Conservation (phyloP, 2,888 invertebrate species). For the Prenolepis imparis region DNA sequence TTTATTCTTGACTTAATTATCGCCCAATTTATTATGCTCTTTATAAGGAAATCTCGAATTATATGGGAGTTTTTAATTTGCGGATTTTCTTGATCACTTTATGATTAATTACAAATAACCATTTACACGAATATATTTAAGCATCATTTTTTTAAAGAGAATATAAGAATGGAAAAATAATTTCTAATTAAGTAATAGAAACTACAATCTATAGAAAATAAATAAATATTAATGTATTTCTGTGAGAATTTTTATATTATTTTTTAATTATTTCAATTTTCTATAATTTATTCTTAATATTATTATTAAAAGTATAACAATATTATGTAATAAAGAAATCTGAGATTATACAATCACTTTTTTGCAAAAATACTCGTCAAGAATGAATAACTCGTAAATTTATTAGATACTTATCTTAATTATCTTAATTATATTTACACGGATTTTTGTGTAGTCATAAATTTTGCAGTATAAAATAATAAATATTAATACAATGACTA, state of each 20-base stretch:
- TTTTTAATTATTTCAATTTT: background rate
- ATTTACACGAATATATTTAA: background rate
- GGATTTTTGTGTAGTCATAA: too few species aligned
- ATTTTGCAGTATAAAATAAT: background rate
- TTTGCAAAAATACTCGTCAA: background rate
- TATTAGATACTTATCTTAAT: background rate
- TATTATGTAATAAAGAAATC: background rate
- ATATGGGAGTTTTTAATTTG: background rate
- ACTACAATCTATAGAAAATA: too few species aligned
- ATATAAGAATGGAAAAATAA: background rate
- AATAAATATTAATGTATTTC: background rate
- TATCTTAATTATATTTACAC: too few species aligned
- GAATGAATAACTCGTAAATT: background rate
- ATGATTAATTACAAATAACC: background rate
- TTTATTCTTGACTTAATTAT: background rate
- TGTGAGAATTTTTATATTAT: background rate
- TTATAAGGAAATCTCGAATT: background rate
- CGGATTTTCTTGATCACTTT: background rate
- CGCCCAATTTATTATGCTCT: background rate
- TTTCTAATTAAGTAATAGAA: background rate
- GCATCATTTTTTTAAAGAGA: background rate
- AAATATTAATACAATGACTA: background rate
- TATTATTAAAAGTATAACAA: background rate
- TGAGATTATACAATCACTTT: background rate
- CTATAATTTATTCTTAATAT: too few species aligned